phyloP scores from a whole-genome alignment of 1,140 invertebrate genomes.

The Thrips palmi region DNA sequence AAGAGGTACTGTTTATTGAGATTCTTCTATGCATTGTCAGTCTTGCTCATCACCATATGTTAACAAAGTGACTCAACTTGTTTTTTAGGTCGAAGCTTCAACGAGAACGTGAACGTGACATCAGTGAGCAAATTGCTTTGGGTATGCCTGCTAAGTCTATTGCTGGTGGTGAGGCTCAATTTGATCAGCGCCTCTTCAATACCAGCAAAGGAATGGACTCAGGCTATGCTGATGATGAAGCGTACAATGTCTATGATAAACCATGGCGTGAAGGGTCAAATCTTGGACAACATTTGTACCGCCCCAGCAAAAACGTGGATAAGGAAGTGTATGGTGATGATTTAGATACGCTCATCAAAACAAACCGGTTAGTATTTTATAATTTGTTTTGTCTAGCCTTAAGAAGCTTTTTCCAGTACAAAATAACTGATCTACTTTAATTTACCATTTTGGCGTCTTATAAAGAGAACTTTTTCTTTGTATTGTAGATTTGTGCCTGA shows the following conservation, averaged over 20 bases:
- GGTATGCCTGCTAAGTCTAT: conserved; percentile 76
- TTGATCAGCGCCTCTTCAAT: conserved; percentile 93
- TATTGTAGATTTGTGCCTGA: conserved; percentile 77
- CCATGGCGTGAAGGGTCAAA: conserved; percentile 71
- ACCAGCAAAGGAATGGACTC: conserved; percentile 89
- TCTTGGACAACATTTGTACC: conserved; percentile 77
- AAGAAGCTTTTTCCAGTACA: not conserved
- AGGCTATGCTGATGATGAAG: conserved; percentile 95
- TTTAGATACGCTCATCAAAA: conserved; percentile 69
- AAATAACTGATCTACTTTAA: conserved; percentile 6
- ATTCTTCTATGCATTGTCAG: not conserved
- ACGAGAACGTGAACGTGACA: conserved; percentile 85
- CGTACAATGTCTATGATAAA: conserved; percentile 96
- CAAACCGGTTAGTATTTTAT: conserved; percentile 44
- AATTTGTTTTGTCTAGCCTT: not conserved
- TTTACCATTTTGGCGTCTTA: conserved; percentile 8
- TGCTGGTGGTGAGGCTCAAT: conserved; percentile 62
- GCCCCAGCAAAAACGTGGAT: conserved; percentile 76
- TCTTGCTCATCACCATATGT: too few relatives aligned
- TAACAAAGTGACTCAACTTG: conserved; percentile 10
- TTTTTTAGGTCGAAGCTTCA: conserved; percentile 57
- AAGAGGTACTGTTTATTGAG: conserved; percentile 39
- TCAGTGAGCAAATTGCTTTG: conserved; percentile 95
- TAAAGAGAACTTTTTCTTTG: conserved; percentile 8
- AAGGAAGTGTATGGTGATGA: conserved; percentile 84